Percentiles rank a stretch among this genome's conserved stretches.
Evolutionary conservation across 92 coral and sea anemone genomes (phyloP).

Genomic region (Phenganax stokvisi): DNA sequence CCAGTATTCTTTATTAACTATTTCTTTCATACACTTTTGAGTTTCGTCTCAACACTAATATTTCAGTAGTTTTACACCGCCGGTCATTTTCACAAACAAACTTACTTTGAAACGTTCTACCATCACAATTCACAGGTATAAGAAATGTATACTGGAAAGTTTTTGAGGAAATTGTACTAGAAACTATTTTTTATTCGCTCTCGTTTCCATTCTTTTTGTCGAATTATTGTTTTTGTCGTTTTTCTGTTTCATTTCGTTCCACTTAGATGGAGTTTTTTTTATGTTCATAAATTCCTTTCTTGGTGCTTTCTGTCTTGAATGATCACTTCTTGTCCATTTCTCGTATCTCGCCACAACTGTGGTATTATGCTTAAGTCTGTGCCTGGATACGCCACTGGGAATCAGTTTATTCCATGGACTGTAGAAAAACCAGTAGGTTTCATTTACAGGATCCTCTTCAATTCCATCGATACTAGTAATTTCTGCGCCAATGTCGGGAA

Average conservation of each 20-base stretch:
- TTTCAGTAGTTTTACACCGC: no score
- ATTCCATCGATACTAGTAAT: slow-evolving; percentile 30
- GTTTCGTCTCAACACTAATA: no score
- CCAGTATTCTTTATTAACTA: no score
- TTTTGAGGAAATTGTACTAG: no score
- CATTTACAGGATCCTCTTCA: slow-evolving; percentile 35
- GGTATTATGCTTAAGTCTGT: slow-evolving; percentile 32
- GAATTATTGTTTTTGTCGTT: slow-evolving; percentile 3
- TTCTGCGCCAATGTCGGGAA: slow-evolving; percentile 37
- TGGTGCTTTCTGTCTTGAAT: slow-evolving; percentile 41
- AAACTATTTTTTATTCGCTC: no score
- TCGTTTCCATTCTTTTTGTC: not conserved
- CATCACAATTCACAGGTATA: no score
- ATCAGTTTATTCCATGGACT: slow-evolving; percentile 43
- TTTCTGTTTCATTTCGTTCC: not conserved
- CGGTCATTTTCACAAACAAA: no score
- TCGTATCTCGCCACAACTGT: slow-evolving; percentile 38
- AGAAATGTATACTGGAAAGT: no score
- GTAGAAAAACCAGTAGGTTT: slow-evolving; percentile 37
- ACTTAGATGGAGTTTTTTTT: slow-evolving; percentile 13
- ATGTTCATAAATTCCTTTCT: slow-evolving; percentile 25
- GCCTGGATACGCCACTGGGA: slow-evolving; percentile 34
- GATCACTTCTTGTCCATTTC: slow-evolving; percentile 36
- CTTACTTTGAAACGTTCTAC: no score
- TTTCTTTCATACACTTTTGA: no score